Evolutionary conservation across 2,113 vertebrate species (phyloP), one percentile per base, ranked within the genome.

Genomic region (Emberiza fucata): DNA sequence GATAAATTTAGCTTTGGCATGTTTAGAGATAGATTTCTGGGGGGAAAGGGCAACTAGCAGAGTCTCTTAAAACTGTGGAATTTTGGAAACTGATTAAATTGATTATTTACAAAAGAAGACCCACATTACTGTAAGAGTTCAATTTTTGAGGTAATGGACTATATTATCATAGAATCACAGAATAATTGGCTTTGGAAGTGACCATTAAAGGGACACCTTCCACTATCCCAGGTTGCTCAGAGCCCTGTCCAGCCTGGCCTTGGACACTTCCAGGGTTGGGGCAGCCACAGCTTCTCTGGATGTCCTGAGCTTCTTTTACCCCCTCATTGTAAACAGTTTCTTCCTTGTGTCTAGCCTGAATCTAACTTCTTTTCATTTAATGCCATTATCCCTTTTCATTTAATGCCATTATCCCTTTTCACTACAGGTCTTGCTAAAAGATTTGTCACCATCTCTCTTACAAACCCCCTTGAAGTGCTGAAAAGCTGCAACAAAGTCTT

Each of bases 131-230:
- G 28, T 17, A n/a, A 33, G 12, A 73, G 7, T 5, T 24, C 33
- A 2, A 45, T 28, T 57, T 59, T 66, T 24, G 19, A 53, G 21
- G 6, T 45, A 39, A 45, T 28, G 23, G 33, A 20, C 2, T 59
- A 16, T 6, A 73, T 39, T 51, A 18, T n/a, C 51, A 59, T 4
- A 28, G 21, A 42, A 35, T 42, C 31, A 56, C 23, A 28, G 33
- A 59, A 39, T 9, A 45, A 27, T 0, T 89, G 12, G 28, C 16
- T 7, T 39, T 60, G 21, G 53, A 53, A 68, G 11, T 0, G 1
- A 29, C 37, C 33, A 45, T 50, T 51, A 39, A 39, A 59, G 33
- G 39, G 4, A 29, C 60, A 59, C 20, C 6, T 50, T 57, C 35
- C 27, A 33, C 27, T 23, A 3, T 8, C 20, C 27, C 37, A 29